phyloP scores from a whole-genome alignment of 2,113 vertebrate genomes.

The Dunckerocampus dactyliophorus region DNA sequence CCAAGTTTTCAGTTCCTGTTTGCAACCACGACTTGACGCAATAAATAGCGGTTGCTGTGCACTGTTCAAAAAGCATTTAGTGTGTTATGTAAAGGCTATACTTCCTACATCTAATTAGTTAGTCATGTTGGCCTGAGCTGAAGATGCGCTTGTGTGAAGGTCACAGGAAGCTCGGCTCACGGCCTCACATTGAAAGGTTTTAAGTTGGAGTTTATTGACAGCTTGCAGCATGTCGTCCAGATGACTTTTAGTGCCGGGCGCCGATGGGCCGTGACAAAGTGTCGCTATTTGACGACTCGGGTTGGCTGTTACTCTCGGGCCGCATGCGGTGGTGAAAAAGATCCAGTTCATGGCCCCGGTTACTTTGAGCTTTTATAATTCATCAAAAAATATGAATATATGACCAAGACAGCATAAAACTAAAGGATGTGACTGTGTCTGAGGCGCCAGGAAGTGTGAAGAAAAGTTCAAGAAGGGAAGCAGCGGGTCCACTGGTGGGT shows the following conservation, averaged over 20 bases:
- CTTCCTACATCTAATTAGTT: conserved; percentile 8
- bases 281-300: conserved; percentile 2
- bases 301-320: background rate
- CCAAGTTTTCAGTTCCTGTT: conserved; percentile 3
- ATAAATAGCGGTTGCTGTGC: background rate
- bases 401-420: background rate
- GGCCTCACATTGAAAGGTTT: background rate
- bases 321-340: too few relatives aligned
- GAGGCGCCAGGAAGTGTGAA: conserved; percentile 35
- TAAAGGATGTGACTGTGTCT: background rate
- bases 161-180: background rate
- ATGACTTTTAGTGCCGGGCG: background rate
- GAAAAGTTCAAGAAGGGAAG: conserved; percentile 46
- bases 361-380: background rate
- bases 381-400: background rate
- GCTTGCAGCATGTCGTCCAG: background rate
- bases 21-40: conserved; percentile 2
- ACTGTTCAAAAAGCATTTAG: background rate
- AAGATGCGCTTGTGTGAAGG: conserved; percentile 5
- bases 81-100: background rate
- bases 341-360: conserved; percentile 1
- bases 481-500: conserved; percentile 33
- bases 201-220: background rate
- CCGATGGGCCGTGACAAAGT: background rate
- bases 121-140: background rate